Percentiles rank a stretch among this genome's conserved stretches.
These are phyloP conservation scores for Carapus acus DNA, from an alignment of 2,797 vertebrate species.

Conservation along the genomic window DNA sequence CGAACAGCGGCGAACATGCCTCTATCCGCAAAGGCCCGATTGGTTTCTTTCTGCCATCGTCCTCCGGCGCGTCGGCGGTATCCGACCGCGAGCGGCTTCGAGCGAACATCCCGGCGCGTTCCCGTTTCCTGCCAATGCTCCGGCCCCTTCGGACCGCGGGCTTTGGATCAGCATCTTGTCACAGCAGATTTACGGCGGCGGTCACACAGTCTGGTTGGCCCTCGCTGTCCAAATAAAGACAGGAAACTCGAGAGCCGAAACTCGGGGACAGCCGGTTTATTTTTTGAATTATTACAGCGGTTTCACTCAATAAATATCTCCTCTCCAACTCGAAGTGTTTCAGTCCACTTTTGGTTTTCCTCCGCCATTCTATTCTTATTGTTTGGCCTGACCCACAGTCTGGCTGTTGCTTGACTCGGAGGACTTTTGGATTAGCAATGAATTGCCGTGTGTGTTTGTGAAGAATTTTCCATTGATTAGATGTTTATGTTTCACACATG, in stretches of 20 bases:
- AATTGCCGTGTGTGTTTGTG: not conserved
- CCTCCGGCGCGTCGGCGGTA: conserved; percentile 11
- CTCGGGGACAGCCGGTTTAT: conserved; percentile 48
- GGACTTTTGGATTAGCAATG: conserved; percentile 4
- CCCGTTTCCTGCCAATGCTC: conserved; percentile 12
- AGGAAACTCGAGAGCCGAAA: conserved; percentile 45
- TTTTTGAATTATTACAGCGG: conserved; percentile 56
- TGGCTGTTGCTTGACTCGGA: conserved; percentile 30
- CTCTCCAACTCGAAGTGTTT: conserved; percentile 48
- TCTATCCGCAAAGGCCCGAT: conserved; percentile 3
- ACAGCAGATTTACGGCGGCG: conserved; percentile 38
- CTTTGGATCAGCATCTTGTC: conserved; percentile 58
- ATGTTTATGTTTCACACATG: conserved; percentile 27
- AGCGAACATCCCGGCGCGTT: conserved; percentile 2
- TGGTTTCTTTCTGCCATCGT: conserved; percentile 10
- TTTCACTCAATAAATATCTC: conserved; percentile 61
- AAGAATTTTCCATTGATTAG: conserved; percentile 39
- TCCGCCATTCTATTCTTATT: conserved; percentile 57
- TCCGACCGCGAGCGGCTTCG: not conserved
- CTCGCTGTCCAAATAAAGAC: conserved; percentile 55
- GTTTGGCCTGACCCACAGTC: conserved; percentile 37
- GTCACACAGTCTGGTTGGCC: conserved; percentile 38
- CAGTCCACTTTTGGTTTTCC: conserved; percentile 55
- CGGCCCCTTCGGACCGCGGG: conserved; percentile 11
- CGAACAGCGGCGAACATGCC: conserved; percentile 12